Conservation (phyloP, 1,140 invertebrate genomes). For the Monochamus saltuarius region DNA sequence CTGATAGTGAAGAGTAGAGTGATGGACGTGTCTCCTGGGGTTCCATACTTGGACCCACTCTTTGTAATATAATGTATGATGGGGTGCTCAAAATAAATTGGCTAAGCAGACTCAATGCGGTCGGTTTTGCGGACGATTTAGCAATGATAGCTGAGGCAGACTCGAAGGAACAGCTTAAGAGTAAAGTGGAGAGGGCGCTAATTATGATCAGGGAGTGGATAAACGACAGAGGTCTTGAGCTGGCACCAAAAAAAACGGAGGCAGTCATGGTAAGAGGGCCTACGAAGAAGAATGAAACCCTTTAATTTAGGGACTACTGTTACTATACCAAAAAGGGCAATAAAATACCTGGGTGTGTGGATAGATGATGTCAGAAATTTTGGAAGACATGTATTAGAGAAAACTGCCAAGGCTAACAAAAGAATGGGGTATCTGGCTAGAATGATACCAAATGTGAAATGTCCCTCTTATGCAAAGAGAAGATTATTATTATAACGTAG, state of each 20-base stretch:
- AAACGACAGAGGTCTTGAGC: neutral
- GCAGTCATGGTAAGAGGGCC: slow-evolving; percentile 6
- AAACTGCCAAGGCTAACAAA: slow-evolving; percentile 8
- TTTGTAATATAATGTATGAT: slow-evolving; percentile 52
- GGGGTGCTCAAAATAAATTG: slow-evolving; percentile 38
- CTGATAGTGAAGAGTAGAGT: slow-evolving; percentile 21
- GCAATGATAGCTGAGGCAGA: slow-evolving; percentile 15
- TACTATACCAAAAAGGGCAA: neutral
- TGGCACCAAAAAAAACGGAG: slow-evolving; percentile 17
- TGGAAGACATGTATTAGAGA: slow-evolving; percentile 9
- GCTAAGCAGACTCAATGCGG: slow-evolving; percentile 11
- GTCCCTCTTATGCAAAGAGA: slow-evolving; percentile 7
- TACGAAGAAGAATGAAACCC: neutral
- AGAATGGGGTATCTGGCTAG: slow-evolving; percentile 7
- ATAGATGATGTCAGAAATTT: slow-evolving; percentile 10
- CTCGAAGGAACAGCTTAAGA: no score
- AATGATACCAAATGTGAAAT: slow-evolving; percentile 21
- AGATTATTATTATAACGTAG: neutral
- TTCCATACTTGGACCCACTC: slow-evolving; percentile 49
- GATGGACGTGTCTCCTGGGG: slow-evolving; percentile 46
- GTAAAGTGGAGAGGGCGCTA: no score
- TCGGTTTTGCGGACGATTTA: slow-evolving; percentile 23
- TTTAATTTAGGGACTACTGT: neutral
- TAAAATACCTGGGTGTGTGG: slow-evolving; percentile 20
- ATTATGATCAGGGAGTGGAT: no score